phyloP scores from a whole-genome alignment of 1,140 invertebrate species.

The Drosophila bipectinata region DNA sequence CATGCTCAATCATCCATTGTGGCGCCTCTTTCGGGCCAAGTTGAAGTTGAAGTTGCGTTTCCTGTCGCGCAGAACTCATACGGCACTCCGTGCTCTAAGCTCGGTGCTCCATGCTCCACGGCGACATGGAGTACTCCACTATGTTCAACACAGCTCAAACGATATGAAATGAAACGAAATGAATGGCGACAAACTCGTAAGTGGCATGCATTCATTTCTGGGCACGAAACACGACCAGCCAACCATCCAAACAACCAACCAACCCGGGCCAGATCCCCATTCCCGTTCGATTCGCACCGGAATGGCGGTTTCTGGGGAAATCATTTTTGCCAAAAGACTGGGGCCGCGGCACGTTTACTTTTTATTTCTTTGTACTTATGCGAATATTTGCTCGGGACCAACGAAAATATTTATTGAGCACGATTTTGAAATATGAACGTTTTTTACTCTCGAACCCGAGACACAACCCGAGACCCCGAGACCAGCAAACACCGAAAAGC shows the following conservation, averaged over 20 bases:
- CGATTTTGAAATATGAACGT: slow-evolving; percentile 79
- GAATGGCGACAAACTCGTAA: slow-evolving; percentile 72
- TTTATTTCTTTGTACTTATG: slow-evolving; percentile 32
- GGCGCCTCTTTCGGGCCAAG: slow-evolving; percentile 59
- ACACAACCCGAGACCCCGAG: not conserved
- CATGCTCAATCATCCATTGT: slow-evolving; percentile 78
- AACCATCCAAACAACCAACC: slow-evolving; percentile 4
- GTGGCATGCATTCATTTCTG: slow-evolving; percentile 77
- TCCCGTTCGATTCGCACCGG: slow-evolving; percentile 47
- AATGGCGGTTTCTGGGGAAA: slow-evolving; percentile 49
- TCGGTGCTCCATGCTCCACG: not conserved
- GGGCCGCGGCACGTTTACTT: slow-evolving; percentile 62
- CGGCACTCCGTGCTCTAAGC: not conserved
- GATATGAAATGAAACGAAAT: slow-evolving; percentile 52
- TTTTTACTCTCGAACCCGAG: slow-evolving; percentile 33
- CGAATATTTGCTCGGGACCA: slow-evolving; percentile 57
- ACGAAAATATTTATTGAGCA: slow-evolving; percentile 79
- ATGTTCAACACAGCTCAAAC: slow-evolving; percentile 2
- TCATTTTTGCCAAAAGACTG: slow-evolving; percentile 61
- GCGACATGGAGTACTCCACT: slow-evolving; percentile 5
- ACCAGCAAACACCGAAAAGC: slow-evolving; percentile 2
- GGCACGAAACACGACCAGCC: slow-evolving; percentile 35
- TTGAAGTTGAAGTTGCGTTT: slow-evolving; percentile 65
- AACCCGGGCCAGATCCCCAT: slow-evolving; percentile 16
- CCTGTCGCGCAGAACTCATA: slow-evolving; percentile 41